Evolutionary conservation across 2,888 invertebrate genomes (phyloP).

Genomic region (Hermodice carunculata): DNA sequence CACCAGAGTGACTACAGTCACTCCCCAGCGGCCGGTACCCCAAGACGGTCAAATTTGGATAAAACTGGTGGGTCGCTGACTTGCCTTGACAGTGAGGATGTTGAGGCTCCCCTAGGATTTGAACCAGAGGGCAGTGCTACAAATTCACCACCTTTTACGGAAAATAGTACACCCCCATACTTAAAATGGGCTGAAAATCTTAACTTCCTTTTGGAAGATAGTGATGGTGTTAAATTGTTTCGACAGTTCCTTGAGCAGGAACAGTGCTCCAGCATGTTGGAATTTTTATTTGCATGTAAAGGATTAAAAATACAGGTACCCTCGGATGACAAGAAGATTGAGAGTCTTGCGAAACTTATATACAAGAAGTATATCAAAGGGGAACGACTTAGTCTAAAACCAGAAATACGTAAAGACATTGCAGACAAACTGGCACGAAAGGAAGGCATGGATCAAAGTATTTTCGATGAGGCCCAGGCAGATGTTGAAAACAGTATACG

Average conservation of each 20-base stretch:
- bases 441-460: constrained; percentile 78
- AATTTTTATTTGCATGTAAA: constrained; percentile 87
- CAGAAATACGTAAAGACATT: constrained; percentile 84
- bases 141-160: constrained; percentile 68
- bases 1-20: constrained; percentile 54
- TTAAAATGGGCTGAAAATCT: constrained; percentile 91
- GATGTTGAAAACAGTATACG: constrained; percentile 88
- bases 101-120: constrained; percentile 73
- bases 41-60: constrained; percentile 64
- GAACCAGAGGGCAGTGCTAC: constrained; percentile 75
- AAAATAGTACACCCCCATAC: constrained; percentile 77
- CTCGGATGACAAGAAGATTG: constrained; percentile 72
- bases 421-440: constrained; percentile 53
- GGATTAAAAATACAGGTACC: constrained; percentile 70
- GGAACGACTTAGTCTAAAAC: constrained; percentile 76
- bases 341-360: constrained; percentile 81
- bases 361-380: constrained; percentile 75
- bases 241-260: constrained; percentile 72
- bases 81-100: constrained; percentile 41
- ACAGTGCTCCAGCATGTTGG: constrained; percentile 56
- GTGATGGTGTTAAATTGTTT: constrained; percentile 90
- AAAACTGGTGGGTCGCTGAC: constrained; percentile 40
- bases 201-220: constrained; percentile 86
- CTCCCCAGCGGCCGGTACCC: constrained; percentile 57
- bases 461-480: constrained; percentile 88